A percentile compares a stretch with the other conserved stretches of the same genome.
Conservation (phyloP, 2,113 vertebrate species). For the Coryphaenoides rupestris region DNA sequence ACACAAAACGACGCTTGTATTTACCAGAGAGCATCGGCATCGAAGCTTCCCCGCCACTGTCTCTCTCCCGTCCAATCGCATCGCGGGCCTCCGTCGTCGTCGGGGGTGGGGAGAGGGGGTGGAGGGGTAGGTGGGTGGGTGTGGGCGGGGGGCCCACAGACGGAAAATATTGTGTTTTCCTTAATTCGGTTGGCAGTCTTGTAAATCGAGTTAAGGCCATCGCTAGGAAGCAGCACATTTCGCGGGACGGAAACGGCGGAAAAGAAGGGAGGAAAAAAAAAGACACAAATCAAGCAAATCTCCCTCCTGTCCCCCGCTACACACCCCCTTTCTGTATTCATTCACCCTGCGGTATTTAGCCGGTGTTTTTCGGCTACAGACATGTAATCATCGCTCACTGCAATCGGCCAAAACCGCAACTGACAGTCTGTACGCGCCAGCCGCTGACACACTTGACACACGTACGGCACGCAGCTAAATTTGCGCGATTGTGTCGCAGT, state of each 20-base stretch:
- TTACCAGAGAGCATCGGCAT: slow-evolving; percentile 29
- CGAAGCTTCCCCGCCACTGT: slow-evolving; percentile 37
- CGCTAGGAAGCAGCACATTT: slow-evolving; percentile 36
- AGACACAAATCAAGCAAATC: slow-evolving; percentile 49
- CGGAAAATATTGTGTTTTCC: slow-evolving; percentile 42
- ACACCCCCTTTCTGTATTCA: no score
- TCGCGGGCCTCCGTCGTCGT: slow-evolving; percentile 45
- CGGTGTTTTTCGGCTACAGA: not conserved
- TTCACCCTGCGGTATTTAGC: slow-evolving; percentile 3
- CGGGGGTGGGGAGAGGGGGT: no score
- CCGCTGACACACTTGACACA: no score
- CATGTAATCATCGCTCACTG: no score
- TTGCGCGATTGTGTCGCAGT: no score
- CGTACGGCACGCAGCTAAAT: no score
- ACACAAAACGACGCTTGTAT: slow-evolving; percentile 25
- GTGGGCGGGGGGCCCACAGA: slow-evolving; percentile 17
- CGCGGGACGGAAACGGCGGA: no score
- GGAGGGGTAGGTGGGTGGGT: no score
- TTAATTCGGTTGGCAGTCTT: slow-evolving; percentile 41
- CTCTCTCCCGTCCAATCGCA: slow-evolving; percentile 33
- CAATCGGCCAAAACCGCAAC: no score
- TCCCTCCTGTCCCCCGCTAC: slow-evolving; percentile 23
- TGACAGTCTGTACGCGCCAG: no score
- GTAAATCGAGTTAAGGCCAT: slow-evolving; percentile 45
- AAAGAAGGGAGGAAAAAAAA: slow-evolving; percentile 32